These are phyloP conservation scores for Lordiphosa andalusiaca DNA, from an alignment of 2,888 invertebrate genomes.

Conservation along the genomic window DNA sequence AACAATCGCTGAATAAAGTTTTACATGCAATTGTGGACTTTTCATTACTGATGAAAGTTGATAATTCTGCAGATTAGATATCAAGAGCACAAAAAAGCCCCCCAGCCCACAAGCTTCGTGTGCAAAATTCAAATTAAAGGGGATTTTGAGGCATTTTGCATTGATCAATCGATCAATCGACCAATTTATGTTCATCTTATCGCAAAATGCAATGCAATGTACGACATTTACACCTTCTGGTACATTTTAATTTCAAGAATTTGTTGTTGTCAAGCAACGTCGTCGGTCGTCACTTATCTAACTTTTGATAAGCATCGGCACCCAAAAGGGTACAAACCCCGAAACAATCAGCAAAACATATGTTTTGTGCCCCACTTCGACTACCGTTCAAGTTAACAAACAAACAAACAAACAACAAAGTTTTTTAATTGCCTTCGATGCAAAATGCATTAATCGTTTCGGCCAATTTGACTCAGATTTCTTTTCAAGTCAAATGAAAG, in stretches of 20 bases:
- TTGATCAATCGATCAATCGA: constrained; percentile 21
- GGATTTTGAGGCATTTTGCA: background rate
- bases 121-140: too few relatives aligned
- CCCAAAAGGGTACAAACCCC: background rate
- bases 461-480: background rate
- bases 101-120: too few relatives aligned
- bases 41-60: too few relatives aligned
- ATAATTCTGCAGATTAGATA: too few relatives aligned
- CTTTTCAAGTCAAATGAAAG: constrained; percentile 30
- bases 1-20: background rate
- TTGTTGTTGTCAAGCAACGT: constrained; percentile 3
- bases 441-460: constrained; percentile 2
- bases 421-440: background rate
- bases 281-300: constrained; percentile 47
- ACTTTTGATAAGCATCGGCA: constrained; percentile 56
- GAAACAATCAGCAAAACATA: constrained; percentile 40
- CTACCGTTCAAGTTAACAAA: constrained; percentile 13
- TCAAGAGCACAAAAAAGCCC: too few relatives aligned
- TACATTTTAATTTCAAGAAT: constrained; percentile 44
- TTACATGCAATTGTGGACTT: background rate
- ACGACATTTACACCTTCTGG: too few relatives aligned
- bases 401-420: constrained; percentile 22
- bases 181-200: constrained; percentile 43
- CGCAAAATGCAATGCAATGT: too few relatives aligned
- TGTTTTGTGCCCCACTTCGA: constrained; percentile 36